phyloP scores from a whole-genome alignment of 1,140 invertebrate genomes.

The Thalassaphorura encarpata region DNA sequence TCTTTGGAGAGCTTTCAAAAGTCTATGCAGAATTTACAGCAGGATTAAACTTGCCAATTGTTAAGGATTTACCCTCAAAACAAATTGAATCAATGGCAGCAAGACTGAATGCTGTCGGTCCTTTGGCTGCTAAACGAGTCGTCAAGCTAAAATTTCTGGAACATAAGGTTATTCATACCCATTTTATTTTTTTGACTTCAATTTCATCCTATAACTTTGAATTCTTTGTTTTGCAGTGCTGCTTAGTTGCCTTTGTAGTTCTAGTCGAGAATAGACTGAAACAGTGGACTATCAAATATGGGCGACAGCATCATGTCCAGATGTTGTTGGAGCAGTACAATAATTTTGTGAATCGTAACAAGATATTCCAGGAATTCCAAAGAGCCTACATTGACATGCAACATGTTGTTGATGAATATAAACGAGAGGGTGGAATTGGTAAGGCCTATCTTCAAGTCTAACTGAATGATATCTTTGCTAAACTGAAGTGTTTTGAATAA shows the following conservation, averaged over 20 bases:
- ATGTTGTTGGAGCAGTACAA: conserved; percentile 77
- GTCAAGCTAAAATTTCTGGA: conserved; percentile 77
- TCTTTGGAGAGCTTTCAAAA: conserved; percentile 70
- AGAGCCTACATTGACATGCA: conserved; percentile 85
- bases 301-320: conserved; percentile 66
- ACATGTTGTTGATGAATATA: conserved; percentile 81
- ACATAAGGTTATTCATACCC: conserved; percentile 52
- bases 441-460: conserved; percentile 33
- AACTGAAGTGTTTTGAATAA: conserved; percentile 21
- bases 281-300: conserved; percentile 81
- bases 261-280: conserved; percentile 79
- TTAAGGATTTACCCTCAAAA: conserved; percentile 54
- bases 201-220: not conserved
- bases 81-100: conserved; percentile 69
- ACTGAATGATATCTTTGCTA: not conserved
- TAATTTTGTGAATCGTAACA: conserved; percentile 80
- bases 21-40: conserved; percentile 64
- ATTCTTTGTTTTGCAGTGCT: conserved; percentile 49
- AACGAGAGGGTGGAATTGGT: conserved; percentile 69
- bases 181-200: not conserved
- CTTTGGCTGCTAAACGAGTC: conserved; percentile 60
- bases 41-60: conserved; percentile 49
- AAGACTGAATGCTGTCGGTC: conserved; percentile 59
- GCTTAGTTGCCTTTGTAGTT: conserved; percentile 78
- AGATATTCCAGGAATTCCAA: conserved; percentile 89